Conservation (phyloP, 2,797 vertebrate genomes). For the Myotis pilosus region DNA sequence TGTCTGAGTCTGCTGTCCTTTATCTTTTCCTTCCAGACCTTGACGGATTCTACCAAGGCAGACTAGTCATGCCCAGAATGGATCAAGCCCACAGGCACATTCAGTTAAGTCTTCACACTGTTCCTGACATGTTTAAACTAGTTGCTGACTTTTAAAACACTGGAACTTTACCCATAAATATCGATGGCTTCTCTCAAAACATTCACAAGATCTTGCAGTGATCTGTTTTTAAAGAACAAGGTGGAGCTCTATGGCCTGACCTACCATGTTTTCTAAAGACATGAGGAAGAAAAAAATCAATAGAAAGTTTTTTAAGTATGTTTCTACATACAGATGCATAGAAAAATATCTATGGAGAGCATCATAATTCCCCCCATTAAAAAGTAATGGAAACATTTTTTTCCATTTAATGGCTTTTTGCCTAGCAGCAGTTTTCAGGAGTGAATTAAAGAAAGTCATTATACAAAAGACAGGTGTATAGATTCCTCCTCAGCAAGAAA, state of each 20-base stretch:
- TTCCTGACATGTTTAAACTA: not conserved
- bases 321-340: not conserved
- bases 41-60: not conserved
- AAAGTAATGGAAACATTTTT: not conserved
- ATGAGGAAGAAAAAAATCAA: not conserved
- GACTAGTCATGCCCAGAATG: not conserved
- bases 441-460: not conserved
- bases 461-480: not conserved
- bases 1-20: not conserved
- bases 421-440: not conserved
- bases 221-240: not conserved
- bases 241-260: not conserved
- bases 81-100: not conserved
- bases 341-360: not conserved
- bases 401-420: constrained; percentile 2
- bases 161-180: not conserved
- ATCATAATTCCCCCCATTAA: not conserved
- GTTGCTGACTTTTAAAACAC: not conserved
- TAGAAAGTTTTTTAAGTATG: not conserved
- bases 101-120: not conserved
- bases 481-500: not conserved
- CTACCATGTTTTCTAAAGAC: not conserved
- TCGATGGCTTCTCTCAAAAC: not conserved
- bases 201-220: not conserved
- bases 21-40: not conserved